These are phyloP conservation scores for Carollia perspicillata DNA, from an alignment of 2,113 vertebrate species.

Conservation along the genomic window DNA sequence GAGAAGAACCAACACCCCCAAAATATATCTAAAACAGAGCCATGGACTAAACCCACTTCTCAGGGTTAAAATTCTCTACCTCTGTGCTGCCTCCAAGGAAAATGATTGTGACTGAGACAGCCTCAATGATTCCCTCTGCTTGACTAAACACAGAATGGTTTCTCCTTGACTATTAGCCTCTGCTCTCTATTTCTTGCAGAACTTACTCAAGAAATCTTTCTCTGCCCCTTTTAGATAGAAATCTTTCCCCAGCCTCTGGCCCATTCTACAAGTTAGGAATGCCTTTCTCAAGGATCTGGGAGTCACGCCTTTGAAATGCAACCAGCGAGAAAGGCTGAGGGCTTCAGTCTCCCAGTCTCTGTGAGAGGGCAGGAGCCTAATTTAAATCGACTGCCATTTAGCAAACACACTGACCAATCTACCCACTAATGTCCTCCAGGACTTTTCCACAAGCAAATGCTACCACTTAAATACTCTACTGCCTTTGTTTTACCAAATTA, in stretches of 20 bases:
- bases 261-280: neutral
- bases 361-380: neutral
- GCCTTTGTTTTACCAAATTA: neutral
- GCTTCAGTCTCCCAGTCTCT: neutral
- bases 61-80: neutral
- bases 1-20: neutral
- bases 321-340: neutral
- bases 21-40: neutral
- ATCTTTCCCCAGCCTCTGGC: neutral
- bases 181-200: neutral
- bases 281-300: neutral
- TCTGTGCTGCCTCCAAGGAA: neutral
- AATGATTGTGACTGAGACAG: neutral
- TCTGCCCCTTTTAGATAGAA: neutral
- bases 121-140: neutral
- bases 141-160: neutral
- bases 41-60: neutral
- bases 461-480: neutral
- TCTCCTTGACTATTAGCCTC: neutral
- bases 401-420: neutral
- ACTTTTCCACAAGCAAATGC: neutral
- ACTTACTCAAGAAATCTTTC: neutral
- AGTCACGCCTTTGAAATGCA: neutral
- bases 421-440: neutral
- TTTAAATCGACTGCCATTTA: neutral